phyloP scores from a whole-genome alignment of 2,888 invertebrate species.

The Adelphocoris suturalis region DNA sequence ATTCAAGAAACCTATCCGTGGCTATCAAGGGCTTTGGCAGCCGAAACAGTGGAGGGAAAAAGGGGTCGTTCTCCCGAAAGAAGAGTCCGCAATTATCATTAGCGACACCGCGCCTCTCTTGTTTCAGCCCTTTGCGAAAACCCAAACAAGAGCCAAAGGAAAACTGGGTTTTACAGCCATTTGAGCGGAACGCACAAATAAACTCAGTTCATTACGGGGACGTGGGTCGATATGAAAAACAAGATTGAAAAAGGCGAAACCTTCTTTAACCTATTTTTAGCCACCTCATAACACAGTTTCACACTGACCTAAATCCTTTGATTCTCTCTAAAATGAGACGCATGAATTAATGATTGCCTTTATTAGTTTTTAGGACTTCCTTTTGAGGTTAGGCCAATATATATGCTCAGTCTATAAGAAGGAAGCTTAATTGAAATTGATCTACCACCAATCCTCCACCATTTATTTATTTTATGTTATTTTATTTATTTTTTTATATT shows the following conservation, averaged over 20 bases:
- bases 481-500: too few relatives aligned
- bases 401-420: too few relatives aligned
- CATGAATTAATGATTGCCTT: too few relatives aligned
- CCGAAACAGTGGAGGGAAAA: neutral
- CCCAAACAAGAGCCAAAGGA: constrained; percentile 14
- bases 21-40: constrained; percentile 30
- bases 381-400: too few relatives aligned
- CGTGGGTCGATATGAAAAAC: neutral
- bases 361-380: too few relatives aligned
- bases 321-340: too few relatives aligned
- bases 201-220: constrained; percentile 13
- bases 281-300: too few relatives aligned
- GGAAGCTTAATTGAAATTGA: too few relatives aligned
- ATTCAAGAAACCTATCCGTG: neutral
- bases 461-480: too few relatives aligned
- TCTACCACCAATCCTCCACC: too few relatives aligned
- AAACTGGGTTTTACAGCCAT: neutral
- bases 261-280: too few relatives aligned
- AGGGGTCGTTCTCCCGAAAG: neutral
- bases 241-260: neutral
- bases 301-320: too few relatives aligned
- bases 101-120: constrained; percentile 3
- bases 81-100: constrained; percentile 20
- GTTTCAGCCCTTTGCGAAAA: constrained; percentile 21
- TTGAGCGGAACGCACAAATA: constrained; percentile 7